Percentiles rank a stretch among this genome's conserved stretches.
These are phyloP conservation scores for Pelvicachromis taeniatus DNA, from an alignment of 2,113 vertebrate species.

Conservation along the genomic window DNA sequence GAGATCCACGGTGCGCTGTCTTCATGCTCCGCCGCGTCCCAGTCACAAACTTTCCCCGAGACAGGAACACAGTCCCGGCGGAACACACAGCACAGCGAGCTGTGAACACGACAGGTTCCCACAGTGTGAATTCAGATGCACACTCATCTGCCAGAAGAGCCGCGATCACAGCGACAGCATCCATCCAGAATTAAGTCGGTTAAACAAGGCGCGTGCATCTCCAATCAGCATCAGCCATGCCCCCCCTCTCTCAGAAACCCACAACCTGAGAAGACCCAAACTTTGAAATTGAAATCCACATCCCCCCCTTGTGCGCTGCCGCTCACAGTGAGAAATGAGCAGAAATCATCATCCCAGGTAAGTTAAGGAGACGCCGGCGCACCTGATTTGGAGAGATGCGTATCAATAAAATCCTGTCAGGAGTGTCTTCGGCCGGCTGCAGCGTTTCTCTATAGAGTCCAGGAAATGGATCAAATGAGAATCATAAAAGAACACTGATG, in stretches of 20 bases:
- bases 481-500: not conserved
- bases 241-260: not conserved
- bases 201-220: not conserved
- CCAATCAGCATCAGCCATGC: not conserved
- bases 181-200: constrained; percentile 1
- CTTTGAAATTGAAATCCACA: constrained; percentile 16
- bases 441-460: not conserved
- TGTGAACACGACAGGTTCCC: not conserved
- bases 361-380: not conserved
- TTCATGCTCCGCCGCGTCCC: constrained; percentile 25
- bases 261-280: constrained; percentile 2
- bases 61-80: not conserved
- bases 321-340: not conserved
- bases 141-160: not conserved
- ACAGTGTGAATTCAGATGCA: not conserved
- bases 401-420: constrained; percentile 7
- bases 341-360: not conserved
- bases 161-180: not conserved
- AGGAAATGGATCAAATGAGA: not conserved
- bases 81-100: not conserved
- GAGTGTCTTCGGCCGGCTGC: not conserved
- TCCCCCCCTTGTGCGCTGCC: not conserved
- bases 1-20: not conserved
- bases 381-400: constrained; percentile 19
- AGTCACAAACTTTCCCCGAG: constrained; percentile 30